A percentile compares a stretch with the other conserved stretches of the same genome.
These are phyloP conservation scores for Rugalucina vietnamica DNA, from an alignment of 2,888 invertebrate genomes.

Conservation along the genomic window DNA sequence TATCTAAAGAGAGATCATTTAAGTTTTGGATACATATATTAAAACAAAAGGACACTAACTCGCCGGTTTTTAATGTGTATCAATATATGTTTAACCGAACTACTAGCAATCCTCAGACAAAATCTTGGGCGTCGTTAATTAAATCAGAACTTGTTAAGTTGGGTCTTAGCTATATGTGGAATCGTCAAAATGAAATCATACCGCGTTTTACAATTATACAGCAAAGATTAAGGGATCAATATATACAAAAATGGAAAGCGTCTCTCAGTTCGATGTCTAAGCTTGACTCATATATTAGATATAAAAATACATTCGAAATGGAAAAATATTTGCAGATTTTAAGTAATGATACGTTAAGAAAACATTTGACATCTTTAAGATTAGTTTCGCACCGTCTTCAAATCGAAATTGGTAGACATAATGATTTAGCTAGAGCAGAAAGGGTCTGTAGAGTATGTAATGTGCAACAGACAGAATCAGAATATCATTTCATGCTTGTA, in stretches of 20 bases:
- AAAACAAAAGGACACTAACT: background rate
- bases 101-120: background rate
- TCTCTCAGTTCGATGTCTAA: no score
- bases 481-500: no score
- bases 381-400: background rate
- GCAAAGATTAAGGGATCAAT: background rate
- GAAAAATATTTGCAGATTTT: background rate
- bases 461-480: background rate
- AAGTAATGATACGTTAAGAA: background rate
- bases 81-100: background rate
- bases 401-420: background rate
- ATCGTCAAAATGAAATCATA: background rate
- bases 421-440: background rate
- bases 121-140: background rate
- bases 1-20: background rate
- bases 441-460: background rate
- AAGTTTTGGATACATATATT: background rate
- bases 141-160: background rate
- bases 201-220: background rate
- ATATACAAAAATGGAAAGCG: background rate
- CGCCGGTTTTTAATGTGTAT: background rate
- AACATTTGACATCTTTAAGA: background rate
- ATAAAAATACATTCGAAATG: background rate
- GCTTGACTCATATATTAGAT: background rate
- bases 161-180: background rate